These are phyloP conservation scores for Halisarca cf. caerulea DNA, from an alignment of 37 sponge, comb jelly and placozoan genomes.

Conservation along the genomic window DNA sequence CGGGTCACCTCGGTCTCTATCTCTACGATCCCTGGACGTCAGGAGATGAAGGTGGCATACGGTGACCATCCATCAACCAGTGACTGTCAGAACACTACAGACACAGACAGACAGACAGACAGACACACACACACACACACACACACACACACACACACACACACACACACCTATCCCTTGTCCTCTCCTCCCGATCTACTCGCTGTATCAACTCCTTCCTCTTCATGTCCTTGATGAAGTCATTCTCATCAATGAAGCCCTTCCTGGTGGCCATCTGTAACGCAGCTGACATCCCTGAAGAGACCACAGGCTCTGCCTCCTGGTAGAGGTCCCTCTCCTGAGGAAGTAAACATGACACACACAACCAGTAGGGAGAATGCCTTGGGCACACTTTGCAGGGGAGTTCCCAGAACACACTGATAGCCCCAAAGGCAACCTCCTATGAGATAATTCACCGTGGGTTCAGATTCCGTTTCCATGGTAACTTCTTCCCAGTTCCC, in stretches of 20 bases:
- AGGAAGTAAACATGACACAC: background rate
- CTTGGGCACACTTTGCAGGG: background rate
- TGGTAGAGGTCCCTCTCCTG: conserved; percentile 76
- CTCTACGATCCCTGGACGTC: background rate
- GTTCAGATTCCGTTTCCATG: background rate
- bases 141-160: too few relatives aligned
- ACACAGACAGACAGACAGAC: background rate
- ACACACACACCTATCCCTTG: conserved; percentile 61
- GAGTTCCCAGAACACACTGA: background rate
- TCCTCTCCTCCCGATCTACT: conserved; percentile 26
- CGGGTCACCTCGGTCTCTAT: background rate
- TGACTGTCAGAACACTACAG: background rate
- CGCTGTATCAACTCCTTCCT: conserved; percentile 29
- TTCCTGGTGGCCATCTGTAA: conserved; percentile 89
- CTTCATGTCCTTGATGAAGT: background rate
- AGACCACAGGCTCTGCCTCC: conserved; percentile 85
- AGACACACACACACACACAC: background rate
- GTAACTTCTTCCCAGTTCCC: background rate
- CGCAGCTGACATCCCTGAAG: conserved; percentile 73
- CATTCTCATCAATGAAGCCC: conserved; percentile 74
- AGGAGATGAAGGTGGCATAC: conserved; percentile 23
- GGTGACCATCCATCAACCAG: background rate
- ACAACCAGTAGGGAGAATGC: background rate
- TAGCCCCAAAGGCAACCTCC: too few relatives aligned
- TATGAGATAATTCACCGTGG: conserved; percentile 17